Base-by-base conservation (phyloP, 2,888 invertebrate genomes). In the Philhelius pedissequus region DNA sequence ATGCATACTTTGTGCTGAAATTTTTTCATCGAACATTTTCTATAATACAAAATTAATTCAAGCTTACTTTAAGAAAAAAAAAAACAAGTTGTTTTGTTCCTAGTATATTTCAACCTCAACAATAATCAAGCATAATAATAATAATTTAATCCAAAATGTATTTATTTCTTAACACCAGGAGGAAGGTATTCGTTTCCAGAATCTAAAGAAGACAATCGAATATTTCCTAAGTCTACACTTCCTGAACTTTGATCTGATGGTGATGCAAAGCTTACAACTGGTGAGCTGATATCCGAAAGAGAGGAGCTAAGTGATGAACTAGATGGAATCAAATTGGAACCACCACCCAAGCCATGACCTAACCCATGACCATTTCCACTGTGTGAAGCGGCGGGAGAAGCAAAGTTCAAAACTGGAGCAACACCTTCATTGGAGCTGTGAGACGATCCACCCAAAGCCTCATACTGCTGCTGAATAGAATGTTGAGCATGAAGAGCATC, bases 401-500 rank as follows among this genome's bases (percentile, higher is more conserved):
- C 69, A 15, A 52, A 76, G 18, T 76, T 76, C 18, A 82, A 27
- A 38, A 89, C 88, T 18, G 89, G 88, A 43, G 90, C 90, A 30
- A 89, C 60, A 18, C 90, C 90, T 20, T 90, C 90, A 45, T 90
- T 83, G 52, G 88, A 84, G 60, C 86, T 86, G 56, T 89, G 88
- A 32, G 87, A 87, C 20, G 88, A 20, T 43, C 90, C 90, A 20
- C 89, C 89, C 82, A 90, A 86, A 25, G 86, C 78, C 32, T 89
- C 89, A 73, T 90, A 89, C 68, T 89, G 89, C 1, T 87, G 86
- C 75, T 90, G 90, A 62, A 90, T 90, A 38, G 88, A 78, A 0
- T 83, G 86, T 86, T 90, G 90, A 5, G 90, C 90, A 54, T 89
- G 88, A n/a, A 43, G 15, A 11, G 91, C 90, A 81, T 91, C 91